Percentiles rank a stretch among this genome's conserved stretches.
Evolutionary conservation across 2,113 vertebrate genomes (phyloP).

Genomic region (Terrapene triunguis): DNA sequence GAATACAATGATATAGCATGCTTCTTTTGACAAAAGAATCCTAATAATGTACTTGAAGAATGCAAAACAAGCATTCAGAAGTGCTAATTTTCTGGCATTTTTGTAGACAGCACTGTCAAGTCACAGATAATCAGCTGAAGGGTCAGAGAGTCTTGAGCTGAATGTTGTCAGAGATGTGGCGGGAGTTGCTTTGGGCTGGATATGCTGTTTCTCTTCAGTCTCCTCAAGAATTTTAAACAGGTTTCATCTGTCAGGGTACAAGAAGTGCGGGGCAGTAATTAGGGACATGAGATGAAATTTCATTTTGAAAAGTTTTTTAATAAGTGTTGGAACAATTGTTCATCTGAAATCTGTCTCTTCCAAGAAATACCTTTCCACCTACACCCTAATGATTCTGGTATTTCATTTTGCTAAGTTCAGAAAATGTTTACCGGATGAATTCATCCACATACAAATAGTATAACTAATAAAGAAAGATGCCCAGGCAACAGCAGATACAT

Average conservation of each 20-base stretch:
- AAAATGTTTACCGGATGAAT: slow-evolving; percentile 56
- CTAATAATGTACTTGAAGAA: slow-evolving; percentile 73
- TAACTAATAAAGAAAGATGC: slow-evolving; percentile 51
- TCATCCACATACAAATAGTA: slow-evolving; percentile 35
- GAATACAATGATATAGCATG: slow-evolving; percentile 69
- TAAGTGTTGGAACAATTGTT: slow-evolving; percentile 71
- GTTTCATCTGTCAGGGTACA: slow-evolving; percentile 60
- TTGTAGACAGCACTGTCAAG: slow-evolving; percentile 59
- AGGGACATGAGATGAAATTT: slow-evolving; percentile 68
- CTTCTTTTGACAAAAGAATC: slow-evolving; percentile 73
- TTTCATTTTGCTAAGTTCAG: slow-evolving; percentile 57
- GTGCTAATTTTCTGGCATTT: slow-evolving; percentile 72
- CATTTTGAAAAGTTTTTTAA: slow-evolving; percentile 70
- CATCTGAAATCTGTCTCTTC: slow-evolving; percentile 59
- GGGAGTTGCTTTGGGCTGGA: slow-evolving; percentile 32
- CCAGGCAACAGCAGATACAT: slow-evolving; percentile 65
- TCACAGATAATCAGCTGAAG: slow-evolving; percentile 61
- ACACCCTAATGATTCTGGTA: slow-evolving; percentile 41
- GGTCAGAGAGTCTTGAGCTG: slow-evolving; percentile 62
- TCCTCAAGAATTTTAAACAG: slow-evolving; percentile 74
- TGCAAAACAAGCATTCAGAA: slow-evolving; percentile 73
- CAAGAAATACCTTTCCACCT: slow-evolving; percentile 45
- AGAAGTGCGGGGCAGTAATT: slow-evolving; percentile 69
- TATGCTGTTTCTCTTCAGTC: slow-evolving; percentile 37
- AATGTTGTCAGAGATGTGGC: slow-evolving; percentile 52